A percentile compares a stretch with the other conserved stretches of the same genome.
These are phyloP conservation scores for Micronycteris hirsuta DNA, from an alignment of 2,113 vertebrate species.

Conservation along the genomic window DNA sequence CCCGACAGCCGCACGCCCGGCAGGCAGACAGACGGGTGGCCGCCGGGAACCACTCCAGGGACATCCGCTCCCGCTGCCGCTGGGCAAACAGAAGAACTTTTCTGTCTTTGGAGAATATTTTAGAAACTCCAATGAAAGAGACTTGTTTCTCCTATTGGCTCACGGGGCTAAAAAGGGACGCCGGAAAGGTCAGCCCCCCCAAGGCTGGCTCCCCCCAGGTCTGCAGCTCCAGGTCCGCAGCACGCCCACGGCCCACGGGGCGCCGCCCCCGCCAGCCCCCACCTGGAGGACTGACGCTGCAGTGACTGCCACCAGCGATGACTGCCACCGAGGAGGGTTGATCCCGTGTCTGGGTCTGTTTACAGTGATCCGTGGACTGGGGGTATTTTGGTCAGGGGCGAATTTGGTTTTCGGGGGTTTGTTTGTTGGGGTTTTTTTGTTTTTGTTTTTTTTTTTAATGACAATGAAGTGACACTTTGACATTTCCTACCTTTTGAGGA, in stretches of 20 bases:
- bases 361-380: constrained; percentile 73
- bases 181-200: constrained; percentile 63
- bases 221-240: constrained; percentile 67
- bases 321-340: constrained; percentile 75
- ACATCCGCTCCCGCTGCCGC: constrained; percentile 48
- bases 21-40: not conserved
- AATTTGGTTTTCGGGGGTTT: constrained; percentile 59
- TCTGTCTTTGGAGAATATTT: constrained; percentile 53
- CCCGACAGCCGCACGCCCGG: not conserved
- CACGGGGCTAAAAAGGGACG: not conserved
- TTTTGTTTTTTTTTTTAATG: constrained; percentile 53
- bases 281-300: constrained; percentile 61
- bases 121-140: constrained; percentile 36
- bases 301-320: constrained; percentile 56
- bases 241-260: not conserved
- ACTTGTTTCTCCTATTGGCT: constrained; percentile 38
- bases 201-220: constrained; percentile 57
- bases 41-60: constrained; percentile 11
- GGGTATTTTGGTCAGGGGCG: constrained; percentile 68
- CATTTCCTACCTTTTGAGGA: constrained; percentile 78
- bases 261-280: not conserved
- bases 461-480: constrained; percentile 80
- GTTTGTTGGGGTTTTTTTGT: not conserved
- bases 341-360: constrained; percentile 80
- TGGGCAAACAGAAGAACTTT: constrained; percentile 6